These are phyloP conservation scores for Alligator mississippiensis DNA, from an alignment of 2,113 vertebrate genomes.

Conservation along the genomic window DNA sequence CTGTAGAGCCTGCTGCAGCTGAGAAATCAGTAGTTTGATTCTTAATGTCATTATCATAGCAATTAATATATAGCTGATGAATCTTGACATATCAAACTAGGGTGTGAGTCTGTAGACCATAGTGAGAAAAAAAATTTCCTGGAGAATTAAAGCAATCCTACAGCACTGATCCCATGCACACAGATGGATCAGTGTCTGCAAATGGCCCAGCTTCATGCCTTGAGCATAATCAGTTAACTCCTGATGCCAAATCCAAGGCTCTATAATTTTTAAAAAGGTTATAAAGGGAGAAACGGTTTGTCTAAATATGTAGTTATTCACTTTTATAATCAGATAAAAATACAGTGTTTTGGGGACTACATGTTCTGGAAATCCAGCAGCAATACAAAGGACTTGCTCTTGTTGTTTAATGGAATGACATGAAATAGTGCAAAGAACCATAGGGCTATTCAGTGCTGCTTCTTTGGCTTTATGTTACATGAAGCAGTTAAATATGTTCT, in stretches of 20 bases:
- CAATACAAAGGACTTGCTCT: neutral
- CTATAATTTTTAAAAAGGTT: neutral
- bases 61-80: constrained; percentile 41
- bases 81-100: constrained; percentile 30
- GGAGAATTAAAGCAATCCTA: neutral
- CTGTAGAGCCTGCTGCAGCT: neutral
- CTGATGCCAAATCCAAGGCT: neutral
- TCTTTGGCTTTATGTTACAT: neutral
- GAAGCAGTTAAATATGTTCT: neutral
- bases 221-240: neutral
- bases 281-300: neutral
- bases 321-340: neutral
- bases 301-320: neutral
- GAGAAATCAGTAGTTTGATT: constrained; percentile 49
- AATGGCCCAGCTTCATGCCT: neutral
- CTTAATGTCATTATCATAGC: constrained; percentile 41
- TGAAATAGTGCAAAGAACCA: neutral
- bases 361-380: neutral
- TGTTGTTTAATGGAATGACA: neutral
- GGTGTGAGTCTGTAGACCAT: neutral
- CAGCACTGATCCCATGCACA: neutral
- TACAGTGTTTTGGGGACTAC: neutral
- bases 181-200: neutral
- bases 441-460: accelerated
- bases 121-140: neutral